phyloP scores from a whole-genome alignment of 2,113 vertebrate genomes.

The Oreamnos americanus region DNA sequence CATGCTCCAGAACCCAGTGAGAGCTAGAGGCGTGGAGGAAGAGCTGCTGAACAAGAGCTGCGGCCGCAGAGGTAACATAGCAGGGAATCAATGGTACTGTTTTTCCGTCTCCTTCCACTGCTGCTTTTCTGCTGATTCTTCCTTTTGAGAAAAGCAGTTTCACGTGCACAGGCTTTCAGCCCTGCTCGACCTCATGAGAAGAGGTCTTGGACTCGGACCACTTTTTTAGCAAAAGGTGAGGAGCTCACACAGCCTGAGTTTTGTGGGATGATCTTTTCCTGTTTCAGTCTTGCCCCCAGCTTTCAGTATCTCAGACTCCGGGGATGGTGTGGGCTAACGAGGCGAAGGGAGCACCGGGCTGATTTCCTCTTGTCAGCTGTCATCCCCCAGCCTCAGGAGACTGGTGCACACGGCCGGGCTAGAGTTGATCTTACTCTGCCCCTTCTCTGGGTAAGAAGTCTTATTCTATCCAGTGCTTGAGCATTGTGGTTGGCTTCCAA shows the following conservation, averaged over 20 bases:
- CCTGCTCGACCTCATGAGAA: neutral
- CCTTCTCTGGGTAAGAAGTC: neutral
- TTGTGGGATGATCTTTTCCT: neutral
- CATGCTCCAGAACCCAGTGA: neutral
- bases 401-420: neutral
- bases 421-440: neutral
- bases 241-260: neutral
- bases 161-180: neutral
- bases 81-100: neutral
- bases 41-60: neutral
- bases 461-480: neutral
- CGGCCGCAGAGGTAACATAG: neutral
- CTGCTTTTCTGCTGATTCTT: neutral
- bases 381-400: neutral
- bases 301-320: neutral
- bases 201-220: neutral
- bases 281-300: neutral
- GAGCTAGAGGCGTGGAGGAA: neutral
- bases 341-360: neutral
- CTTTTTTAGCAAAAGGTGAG: neutral
- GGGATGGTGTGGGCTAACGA: neutral
- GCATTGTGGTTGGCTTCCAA: neutral
- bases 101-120: neutral
- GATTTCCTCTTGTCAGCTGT: neutral
- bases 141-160: neutral